A percentile compares a stretch with the other conserved stretches of the same genome.
Conservation (phyloP, 2,888 invertebrate genomes). For the Cremastinae sp. region DNA sequence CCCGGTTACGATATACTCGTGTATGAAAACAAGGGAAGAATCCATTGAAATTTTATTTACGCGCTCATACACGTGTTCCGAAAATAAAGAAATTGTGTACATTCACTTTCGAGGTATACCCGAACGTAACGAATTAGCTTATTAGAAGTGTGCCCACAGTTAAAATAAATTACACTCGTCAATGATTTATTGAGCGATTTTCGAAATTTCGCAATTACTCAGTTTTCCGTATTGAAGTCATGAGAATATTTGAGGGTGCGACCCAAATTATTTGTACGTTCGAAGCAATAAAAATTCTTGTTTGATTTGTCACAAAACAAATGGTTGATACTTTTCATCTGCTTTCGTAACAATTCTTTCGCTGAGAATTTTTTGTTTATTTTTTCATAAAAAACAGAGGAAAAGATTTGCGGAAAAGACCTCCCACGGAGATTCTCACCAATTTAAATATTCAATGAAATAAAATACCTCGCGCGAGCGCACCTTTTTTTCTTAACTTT, state of each 20-base stretch:
- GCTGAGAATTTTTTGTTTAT: constrained; percentile 3
- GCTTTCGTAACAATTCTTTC: background rate
- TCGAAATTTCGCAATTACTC: constrained; percentile 9
- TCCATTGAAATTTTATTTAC: background rate
- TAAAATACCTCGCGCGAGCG: constrained; percentile 62
- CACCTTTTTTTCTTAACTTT: constrained; percentile 37
- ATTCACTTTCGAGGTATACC: constrained; percentile 21
- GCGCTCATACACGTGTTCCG: constrained; percentile 3
- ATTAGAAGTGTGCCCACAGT: constrained; percentile 35
- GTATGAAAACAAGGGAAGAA: constrained; percentile 10
- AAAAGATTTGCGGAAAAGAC: constrained; percentile 45
- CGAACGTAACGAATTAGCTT: constrained; percentile 59
- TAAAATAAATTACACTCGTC: constrained; percentile 24
- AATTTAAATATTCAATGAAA: constrained; percentile 74
- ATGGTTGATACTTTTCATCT: background rate
- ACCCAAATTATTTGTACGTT: background rate
- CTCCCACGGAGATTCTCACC: constrained; percentile 59
- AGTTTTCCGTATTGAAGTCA: background rate
- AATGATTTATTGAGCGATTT: constrained; percentile 50
- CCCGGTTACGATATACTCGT: constrained; percentile 21
- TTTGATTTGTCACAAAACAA: background rate
- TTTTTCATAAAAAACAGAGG: constrained; percentile 27
- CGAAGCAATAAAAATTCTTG: background rate
- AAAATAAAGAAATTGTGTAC: background rate
- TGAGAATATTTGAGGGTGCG: background rate